A percentile compares a stretch with the other conserved stretches of the same genome.
phyloP scores from a whole-genome alignment of 2,113 vertebrate species.

The Kryptolebias marmoratus region DNA sequence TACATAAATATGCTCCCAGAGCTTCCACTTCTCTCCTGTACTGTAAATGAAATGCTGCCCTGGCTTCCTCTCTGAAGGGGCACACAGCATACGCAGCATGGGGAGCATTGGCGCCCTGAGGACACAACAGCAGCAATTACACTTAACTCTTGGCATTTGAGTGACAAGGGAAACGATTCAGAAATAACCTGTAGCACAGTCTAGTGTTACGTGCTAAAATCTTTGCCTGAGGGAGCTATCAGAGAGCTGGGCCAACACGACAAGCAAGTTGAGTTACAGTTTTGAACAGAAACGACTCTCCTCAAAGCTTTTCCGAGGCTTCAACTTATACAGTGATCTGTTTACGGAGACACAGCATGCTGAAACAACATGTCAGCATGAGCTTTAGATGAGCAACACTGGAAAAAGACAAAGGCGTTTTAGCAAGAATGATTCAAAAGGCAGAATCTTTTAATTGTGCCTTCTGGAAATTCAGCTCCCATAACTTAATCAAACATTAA shows the following conservation, averaged over 20 bases:
- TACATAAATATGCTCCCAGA: slow-evolving; percentile 10
- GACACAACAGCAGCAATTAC: slow-evolving; percentile 52
- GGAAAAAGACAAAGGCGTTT: slow-evolving; percentile 25
- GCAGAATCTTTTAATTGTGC: slow-evolving; percentile 13
- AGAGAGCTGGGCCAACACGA: slow-evolving; percentile 32
- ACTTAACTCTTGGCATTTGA: slow-evolving; percentile 59
- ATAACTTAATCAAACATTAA: background rate
- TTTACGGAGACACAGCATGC: slow-evolving; percentile 27
- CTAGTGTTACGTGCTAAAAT: slow-evolving; percentile 39
- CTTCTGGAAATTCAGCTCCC: background rate
- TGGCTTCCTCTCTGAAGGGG: slow-evolving; percentile 27
- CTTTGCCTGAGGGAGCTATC: slow-evolving; percentile 42
- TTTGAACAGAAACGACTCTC: slow-evolving; percentile 32
- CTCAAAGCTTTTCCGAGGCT: slow-evolving; percentile 34
- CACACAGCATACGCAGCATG: slow-evolving; percentile 1
- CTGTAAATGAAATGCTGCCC: slow-evolving; percentile 21
- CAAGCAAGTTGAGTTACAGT: slow-evolving; percentile 34
- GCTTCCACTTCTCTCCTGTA: slow-evolving; percentile 13
- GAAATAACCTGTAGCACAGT: slow-evolving; percentile 48
- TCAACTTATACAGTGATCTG: slow-evolving; percentile 33
- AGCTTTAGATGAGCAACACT: slow-evolving; percentile 12
- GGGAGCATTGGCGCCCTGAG: slow-evolving; percentile 28
- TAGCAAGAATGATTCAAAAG: slow-evolving; percentile 36
- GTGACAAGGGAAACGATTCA: slow-evolving; percentile 53
- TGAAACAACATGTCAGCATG: slow-evolving; percentile 37